phyloP scores from a whole-genome alignment of 2,797 vertebrate species.

The Anolis apletophallus region DNA sequence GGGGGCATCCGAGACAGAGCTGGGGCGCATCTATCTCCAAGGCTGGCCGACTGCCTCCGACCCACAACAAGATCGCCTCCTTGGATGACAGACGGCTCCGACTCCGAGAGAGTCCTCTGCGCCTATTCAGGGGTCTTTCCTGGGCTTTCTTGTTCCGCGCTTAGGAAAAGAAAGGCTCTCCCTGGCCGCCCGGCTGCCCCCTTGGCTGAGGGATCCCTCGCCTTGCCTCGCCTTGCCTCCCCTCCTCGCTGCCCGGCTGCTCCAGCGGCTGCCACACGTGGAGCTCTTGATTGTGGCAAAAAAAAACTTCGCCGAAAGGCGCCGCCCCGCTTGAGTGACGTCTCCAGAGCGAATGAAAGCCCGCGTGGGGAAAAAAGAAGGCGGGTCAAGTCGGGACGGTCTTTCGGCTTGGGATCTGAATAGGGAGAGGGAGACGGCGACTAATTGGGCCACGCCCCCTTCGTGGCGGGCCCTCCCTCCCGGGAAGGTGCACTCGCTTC shows the following conservation, averaged over 20 bases:
- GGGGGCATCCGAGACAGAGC: no score
- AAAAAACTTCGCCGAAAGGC: conserved; percentile 38
- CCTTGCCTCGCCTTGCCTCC: background rate
- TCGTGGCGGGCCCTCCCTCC: no score
- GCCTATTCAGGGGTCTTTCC: no score
- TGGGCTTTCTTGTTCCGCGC: no score
- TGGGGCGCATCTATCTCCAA: no score
- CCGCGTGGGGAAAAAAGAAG: background rate
- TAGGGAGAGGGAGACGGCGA: background rate
- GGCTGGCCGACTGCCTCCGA: no score
- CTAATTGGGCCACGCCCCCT: background rate
- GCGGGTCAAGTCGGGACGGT: background rate
- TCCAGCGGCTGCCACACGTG: conserved; percentile 34
- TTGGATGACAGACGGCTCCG: no score
- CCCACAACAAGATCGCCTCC: no score
- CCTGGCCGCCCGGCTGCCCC: no score
- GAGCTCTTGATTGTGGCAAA: conserved; percentile 22
- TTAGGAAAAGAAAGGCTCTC: no score
- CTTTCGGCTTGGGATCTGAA: background rate
- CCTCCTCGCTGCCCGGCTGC: background rate
- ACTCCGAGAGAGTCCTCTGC: no score
- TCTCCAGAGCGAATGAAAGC: background rate
- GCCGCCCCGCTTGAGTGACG: background rate
- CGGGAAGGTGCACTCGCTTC: no score
- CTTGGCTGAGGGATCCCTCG: background rate